Percentiles rank a stretch among this genome's conserved stretches.
Conservation (phyloP, 2,113 vertebrate species). For the Apaloderma vittatum region DNA sequence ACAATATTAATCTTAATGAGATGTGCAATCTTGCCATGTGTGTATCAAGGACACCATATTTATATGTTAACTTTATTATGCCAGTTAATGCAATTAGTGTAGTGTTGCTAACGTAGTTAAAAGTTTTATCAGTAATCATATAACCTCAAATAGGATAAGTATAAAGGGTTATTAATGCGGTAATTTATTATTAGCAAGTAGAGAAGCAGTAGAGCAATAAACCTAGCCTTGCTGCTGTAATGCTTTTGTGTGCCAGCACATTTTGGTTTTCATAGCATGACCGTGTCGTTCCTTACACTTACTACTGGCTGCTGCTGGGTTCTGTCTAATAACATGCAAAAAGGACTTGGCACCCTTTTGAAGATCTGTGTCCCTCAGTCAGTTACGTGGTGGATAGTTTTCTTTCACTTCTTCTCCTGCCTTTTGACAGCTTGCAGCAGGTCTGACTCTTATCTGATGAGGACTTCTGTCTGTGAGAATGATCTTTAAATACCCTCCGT, state of each 20-base stretch:
- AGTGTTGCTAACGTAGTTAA: conserved; percentile 53
- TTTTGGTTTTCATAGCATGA: not conserved
- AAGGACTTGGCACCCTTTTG: not conserved
- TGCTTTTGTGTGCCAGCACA: not conserved
- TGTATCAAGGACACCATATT: conserved; percentile 50
- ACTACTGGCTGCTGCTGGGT: not conserved
- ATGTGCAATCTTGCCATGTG: conserved; percentile 24
- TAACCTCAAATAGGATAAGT: conserved; percentile 38
- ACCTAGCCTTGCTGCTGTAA: not conserved
- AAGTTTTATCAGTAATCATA: conserved; percentile 57
- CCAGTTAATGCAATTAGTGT: conserved; percentile 63
- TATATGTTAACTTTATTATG: conserved; percentile 27
- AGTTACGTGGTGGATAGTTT: not conserved
- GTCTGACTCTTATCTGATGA: conserved; percentile 31
- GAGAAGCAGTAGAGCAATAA: conserved; percentile 42
- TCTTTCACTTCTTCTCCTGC: not conserved
- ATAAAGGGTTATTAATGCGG: conserved; percentile 32
- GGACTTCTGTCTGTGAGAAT: conserved; percentile 27
- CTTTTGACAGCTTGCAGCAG: conserved; percentile 24
- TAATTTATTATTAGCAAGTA: conserved; percentile 58
- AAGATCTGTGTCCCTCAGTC: not conserved
- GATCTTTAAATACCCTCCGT: conserved; percentile 53
- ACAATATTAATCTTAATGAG: conserved; percentile 47
- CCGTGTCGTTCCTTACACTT: not conserved
- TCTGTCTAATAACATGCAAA: not conserved